phyloP scores from a whole-genome alignment of 2,888 invertebrate species.

The Plebejus argus region DNA sequence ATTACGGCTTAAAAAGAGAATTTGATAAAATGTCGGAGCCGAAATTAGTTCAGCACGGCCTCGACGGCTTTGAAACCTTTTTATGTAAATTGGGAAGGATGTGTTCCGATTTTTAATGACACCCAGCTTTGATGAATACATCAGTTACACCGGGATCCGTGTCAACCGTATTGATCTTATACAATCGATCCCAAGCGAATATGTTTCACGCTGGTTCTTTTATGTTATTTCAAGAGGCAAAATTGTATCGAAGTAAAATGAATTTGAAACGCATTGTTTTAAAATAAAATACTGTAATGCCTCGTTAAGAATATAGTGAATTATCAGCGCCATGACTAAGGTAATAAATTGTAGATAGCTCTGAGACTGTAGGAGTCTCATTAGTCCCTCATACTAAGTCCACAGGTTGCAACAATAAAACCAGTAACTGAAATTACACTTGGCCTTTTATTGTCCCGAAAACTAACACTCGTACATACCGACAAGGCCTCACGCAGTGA shows the following conservation, averaged over 20 bases:
- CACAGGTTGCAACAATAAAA: too few relatives aligned
- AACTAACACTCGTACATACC: too few relatives aligned
- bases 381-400: too few relatives aligned
- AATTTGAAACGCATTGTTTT: too few relatives aligned
- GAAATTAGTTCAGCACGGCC: constrained; percentile 34
- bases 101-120: constrained; percentile 75
- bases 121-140: constrained; percentile 69
- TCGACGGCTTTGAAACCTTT: constrained; percentile 62
- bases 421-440: too few relatives aligned
- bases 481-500: too few relatives aligned
- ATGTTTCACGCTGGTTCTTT: neutral
- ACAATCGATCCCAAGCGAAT: neutral
- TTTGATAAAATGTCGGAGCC: constrained; percentile 21
- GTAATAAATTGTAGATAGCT: too few relatives aligned
- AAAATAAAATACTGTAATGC: neutral
- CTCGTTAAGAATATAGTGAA: neutral
- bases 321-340: too few relatives aligned
- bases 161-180: constrained; percentile 21
- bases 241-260: neutral
- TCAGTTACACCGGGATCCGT: constrained; percentile 33
- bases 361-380: too few relatives aligned
- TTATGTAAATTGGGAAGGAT: constrained; percentile 76
- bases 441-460: too few relatives aligned
- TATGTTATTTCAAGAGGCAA: neutral
- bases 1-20: constrained; percentile 5